A percentile compares a stretch with the other conserved stretches of the same genome.
Evolutionary conservation across 1,140 invertebrate genomes (phyloP).

Genomic region (Holotrichia oblita): DNA sequence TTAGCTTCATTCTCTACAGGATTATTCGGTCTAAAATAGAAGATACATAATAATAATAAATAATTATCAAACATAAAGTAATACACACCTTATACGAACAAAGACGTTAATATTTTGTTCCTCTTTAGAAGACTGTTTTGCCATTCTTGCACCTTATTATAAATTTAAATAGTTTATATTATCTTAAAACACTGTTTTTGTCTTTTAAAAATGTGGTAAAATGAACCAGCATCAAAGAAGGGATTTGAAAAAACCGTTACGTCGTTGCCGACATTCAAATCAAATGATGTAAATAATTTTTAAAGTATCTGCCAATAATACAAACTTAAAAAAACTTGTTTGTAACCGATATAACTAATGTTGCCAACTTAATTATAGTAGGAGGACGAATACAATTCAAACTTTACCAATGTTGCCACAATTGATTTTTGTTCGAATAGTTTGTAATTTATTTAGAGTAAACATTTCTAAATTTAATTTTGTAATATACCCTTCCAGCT

Average conservation of each 20-base stretch:
- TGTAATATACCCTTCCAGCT: no score
- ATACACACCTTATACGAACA: slow-evolving; percentile 18
- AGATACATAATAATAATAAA: not conserved
- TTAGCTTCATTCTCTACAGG: slow-evolving; percentile 5
- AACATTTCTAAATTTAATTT: no score
- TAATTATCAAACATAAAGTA: not conserved
- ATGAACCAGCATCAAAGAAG: not conserved
- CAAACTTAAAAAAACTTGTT: no score
- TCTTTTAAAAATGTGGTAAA: not conserved
- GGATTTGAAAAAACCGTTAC: not conserved
- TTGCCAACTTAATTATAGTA: no score
- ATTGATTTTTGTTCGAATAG: no score
- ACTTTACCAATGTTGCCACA: no score
- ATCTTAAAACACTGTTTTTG: not conserved
- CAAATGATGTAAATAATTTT: not conserved
- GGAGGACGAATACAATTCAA: no score
- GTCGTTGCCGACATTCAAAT: not conserved
- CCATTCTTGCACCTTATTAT: not conserved
- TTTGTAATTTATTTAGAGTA: no score
- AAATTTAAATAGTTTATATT: not conserved
- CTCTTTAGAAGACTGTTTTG: slow-evolving; percentile 22
- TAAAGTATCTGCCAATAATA: no score
- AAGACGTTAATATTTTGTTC: slow-evolving; percentile 34
- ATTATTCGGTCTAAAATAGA: not conserved
- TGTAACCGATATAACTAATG: no score